These are phyloP conservation scores for Caenorhabditis doughertyi DNA, from an alignment of 2,888 invertebrate genomes.

Conservation along the genomic window DNA sequence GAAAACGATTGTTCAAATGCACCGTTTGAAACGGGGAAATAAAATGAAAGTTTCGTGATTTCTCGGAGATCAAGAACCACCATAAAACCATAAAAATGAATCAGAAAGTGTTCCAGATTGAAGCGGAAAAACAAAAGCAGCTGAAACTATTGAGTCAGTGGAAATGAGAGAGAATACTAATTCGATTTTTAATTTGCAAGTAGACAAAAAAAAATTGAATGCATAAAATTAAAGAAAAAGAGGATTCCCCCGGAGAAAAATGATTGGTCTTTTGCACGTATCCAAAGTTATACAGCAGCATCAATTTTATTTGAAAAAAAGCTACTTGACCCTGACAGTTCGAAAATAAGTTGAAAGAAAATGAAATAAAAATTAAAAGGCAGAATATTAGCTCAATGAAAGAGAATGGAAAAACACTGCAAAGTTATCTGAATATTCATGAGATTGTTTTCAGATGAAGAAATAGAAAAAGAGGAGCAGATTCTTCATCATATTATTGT, in stretches of 20 bases:
- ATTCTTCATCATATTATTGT: background rate
- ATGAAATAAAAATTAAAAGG: background rate
- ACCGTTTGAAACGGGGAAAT: too few relatives aligned
- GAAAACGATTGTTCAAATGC: too few relatives aligned
- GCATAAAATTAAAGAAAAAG: background rate
- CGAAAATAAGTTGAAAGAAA: background rate
- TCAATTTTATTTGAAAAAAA: too few relatives aligned
- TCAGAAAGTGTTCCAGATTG: background rate
- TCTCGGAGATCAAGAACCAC: too few relatives aligned
- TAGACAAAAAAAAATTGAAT: background rate
- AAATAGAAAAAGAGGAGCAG: background rate
- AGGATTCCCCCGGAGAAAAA: background rate
- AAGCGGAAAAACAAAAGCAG: background rate
- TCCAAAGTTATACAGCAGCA: background rate
- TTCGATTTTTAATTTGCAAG: background rate
- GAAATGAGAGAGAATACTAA: background rate
- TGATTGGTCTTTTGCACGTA: conserved; percentile 5
- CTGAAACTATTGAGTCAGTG: background rate
- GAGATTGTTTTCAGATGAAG: conserved; percentile 23
- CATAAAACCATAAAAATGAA: background rate
- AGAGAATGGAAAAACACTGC: background rate
- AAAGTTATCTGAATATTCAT: conserved; percentile 20
- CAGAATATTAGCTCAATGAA: too few relatives aligned
- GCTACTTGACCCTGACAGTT: too few relatives aligned
- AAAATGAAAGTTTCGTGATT: too few relatives aligned